Base-by-base conservation (phyloP, 1,140 invertebrate genomes). In the Trissolcus basalis region DNA sequence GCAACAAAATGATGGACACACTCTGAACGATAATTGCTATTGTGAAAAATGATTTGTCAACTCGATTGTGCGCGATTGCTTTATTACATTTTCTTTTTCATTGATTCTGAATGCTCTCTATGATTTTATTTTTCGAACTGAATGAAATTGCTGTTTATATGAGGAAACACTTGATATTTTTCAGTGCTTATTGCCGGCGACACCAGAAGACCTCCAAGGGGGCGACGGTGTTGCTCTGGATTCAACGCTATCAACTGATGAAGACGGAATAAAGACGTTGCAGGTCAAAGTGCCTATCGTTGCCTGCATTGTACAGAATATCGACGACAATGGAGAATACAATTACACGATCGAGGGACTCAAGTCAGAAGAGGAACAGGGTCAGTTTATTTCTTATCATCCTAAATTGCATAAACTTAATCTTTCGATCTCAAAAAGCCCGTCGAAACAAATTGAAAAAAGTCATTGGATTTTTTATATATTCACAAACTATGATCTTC, bases 251-350 rank as follows among this genome's bases (percentile, higher is more conserved):
- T 72, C 80, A 39, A 59, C 78, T 12, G 85, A 86, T 33, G 59
- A 78, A 27, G 83, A 87, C 43, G 82, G 83, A 27, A 77, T 82
- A 16, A 90, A 90, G 79, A 86, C 89, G 39, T 82, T 90, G 11
- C 89, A 90, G 72, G 86, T 90, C 11, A 90, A 90, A 74, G 88
- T 90, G 59, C 89, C 89, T 11, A 88, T 90, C n/a, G 89, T 90
- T 9, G 89, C 89, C 15, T 89, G 87, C 9, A 87, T 90, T 8
- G 86, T 85, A 1, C 89, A 90, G 67, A 86, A 82, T 55, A 75
- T 89, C 19, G 86, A 86, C 36, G 12, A 56, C 9, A 82, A 87
- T 54, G 89, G 89, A 5, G 86, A 88, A 69, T 81, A 84, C 4
- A 85, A 78, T 63, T 90, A 90, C 55, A 48, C 83, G 9, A 81